These are phyloP conservation scores for Andricus curvator DNA, from an alignment of 2,888 invertebrate genomes.

Conservation along the genomic window DNA sequence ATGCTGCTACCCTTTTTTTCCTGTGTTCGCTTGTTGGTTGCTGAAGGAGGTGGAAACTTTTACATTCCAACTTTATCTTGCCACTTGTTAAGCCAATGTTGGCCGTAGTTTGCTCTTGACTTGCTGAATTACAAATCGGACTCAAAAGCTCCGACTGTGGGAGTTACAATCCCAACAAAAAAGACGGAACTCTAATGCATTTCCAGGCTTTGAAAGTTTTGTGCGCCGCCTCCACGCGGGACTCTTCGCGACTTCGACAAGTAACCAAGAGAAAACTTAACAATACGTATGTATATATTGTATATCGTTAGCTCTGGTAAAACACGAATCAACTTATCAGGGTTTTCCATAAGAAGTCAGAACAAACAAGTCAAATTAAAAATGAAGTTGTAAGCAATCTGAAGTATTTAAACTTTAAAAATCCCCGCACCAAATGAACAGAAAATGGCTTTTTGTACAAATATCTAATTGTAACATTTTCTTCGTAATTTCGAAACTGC, in stretches of 20 bases:
- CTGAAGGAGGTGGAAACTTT: constrained; percentile 55
- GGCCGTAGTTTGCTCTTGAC: constrained; percentile 45
- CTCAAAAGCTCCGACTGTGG: constrained; percentile 33
- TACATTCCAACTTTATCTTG: constrained; percentile 60
- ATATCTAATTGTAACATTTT: too few relatives aligned
- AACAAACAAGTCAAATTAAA: not conserved
- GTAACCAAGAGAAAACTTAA: constrained; percentile 4
- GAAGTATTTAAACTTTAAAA: too few relatives aligned
- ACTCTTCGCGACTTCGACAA: constrained; percentile 8
- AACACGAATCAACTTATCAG: not conserved
- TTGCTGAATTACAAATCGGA: constrained; percentile 62
- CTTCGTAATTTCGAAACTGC: too few relatives aligned
- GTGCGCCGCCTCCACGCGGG: constrained; percentile 4
- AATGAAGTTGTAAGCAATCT: not conserved
- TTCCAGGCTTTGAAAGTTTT: constrained; percentile 32
- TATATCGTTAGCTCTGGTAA: not conserved
- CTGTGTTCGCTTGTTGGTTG: constrained; percentile 20
- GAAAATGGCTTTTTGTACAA: too few relatives aligned
- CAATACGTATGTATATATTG: not conserved
- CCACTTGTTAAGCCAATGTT: constrained; percentile 53
- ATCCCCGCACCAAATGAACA: too few relatives aligned
- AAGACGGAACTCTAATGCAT: constrained; percentile 30
- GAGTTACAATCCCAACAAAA: constrained; percentile 29
- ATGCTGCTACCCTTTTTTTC: not conserved
- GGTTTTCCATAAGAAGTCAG: not conserved